Evolutionary conservation across 2,113 vertebrate species (phyloP), one percentile per base, ranked within the genome.

Genomic region (Nibea coibor): DNA sequence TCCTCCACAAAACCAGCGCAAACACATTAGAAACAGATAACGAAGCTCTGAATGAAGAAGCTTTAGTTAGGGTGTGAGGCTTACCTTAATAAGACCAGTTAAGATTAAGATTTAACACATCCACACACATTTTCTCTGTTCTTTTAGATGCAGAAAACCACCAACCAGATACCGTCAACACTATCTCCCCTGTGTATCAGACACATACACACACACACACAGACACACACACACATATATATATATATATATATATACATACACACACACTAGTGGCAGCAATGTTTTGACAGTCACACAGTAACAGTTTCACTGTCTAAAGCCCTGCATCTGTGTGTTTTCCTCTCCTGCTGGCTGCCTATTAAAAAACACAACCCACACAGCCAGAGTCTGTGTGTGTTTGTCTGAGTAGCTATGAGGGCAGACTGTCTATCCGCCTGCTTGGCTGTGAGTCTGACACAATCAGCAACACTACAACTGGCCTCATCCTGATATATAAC

Each of bases 1-100:
- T 91, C 87, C 82, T 70, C 62, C 62, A 72, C 75, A 68, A 69
- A 69, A 42, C 58, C 68, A 73, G 42, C 58, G 14, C 47, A 77
- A 81, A 70, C 65, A 69, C 17, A 67, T 79, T 45, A 42, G 4
- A 9, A 48, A 69, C 0, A 50, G 39, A 56, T 71, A 72, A 80
- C 75, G 31, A 70, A 79, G 75, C 28, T 62, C 16, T 28, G n/a
- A n/a, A 39, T 28, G n/a, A 4, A 50, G 24, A 64, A 4, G 22
- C 16, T 56, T 61, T 14, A 61, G 5, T 57, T 42, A 20, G 19
- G 6, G 56, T 57, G 24, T 24, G 9, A 50, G 20, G 31, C 48
- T 48, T 2, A 17, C 10, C 17, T 67, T 51, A 26, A 62, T 22
- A 26, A 24, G 22, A 53, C 24, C 0, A 7, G 19, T 31, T n/a